A percentile compares a stretch with the other conserved stretches of the same genome.
phyloP scores from a whole-genome alignment of 2,797 vertebrate genomes.

The Crenuchus spilurus region DNA sequence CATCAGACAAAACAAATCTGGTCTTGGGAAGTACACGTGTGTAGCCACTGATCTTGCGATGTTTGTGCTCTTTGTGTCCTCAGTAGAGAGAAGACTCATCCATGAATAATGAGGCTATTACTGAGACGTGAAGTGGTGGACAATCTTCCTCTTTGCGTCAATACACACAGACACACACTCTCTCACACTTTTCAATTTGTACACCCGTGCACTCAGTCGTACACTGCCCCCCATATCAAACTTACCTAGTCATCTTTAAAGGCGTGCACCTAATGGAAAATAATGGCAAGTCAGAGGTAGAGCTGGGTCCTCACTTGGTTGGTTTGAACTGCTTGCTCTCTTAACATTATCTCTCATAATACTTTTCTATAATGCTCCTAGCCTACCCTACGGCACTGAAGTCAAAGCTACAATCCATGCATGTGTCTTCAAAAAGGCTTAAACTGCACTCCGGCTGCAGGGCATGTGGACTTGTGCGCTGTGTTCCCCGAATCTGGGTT shows the following conservation, averaged over 20 bases:
- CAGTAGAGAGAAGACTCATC: constrained; percentile 18
- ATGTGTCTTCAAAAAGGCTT: constrained; percentile 22
- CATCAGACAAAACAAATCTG: too few species aligned
- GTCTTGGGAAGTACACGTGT: too few species aligned
- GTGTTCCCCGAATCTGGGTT: constrained; percentile 15
- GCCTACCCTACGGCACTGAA: constrained; percentile 21
- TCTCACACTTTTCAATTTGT: constrained; percentile 3
- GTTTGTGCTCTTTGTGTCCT: neutral
- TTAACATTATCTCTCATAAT: constrained; percentile 32
- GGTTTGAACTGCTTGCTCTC: neutral
- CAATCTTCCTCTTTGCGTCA: constrained; percentile 20
- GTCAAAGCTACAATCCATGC: constrained; percentile 10
- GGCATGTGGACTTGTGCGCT: constrained; percentile 23
- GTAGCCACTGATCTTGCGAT: neutral
- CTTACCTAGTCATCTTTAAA: neutral
- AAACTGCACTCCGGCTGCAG: constrained; percentile 32
- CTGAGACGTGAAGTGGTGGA: constrained; percentile 30
- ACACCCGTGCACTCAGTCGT: neutral
- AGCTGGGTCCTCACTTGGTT: neutral
- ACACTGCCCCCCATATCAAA: neutral
- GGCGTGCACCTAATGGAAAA: neutral
- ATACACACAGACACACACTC: neutral
- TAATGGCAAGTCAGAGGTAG: neutral
- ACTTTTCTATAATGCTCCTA: constrained; percentile 19
- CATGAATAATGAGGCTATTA: constrained; percentile 35